These are phyloP conservation scores for Miniopterus natalensis DNA, from an alignment of 2,113 vertebrate species.

Conservation along the genomic window DNA sequence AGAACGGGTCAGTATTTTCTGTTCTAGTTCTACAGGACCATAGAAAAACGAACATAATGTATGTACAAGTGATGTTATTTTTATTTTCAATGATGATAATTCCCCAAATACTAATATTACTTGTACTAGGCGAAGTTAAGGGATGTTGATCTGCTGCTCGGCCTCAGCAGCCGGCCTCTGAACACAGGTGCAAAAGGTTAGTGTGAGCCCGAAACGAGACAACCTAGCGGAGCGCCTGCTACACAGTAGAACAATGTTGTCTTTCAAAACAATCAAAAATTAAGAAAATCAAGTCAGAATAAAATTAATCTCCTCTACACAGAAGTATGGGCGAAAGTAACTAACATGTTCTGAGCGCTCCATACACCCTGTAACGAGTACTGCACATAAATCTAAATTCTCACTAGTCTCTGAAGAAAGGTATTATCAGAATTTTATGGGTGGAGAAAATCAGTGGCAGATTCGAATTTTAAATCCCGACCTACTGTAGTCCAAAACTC, in stretches of 20 bases:
- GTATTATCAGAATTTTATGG: neutral
- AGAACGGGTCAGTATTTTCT: neutral
- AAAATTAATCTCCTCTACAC: neutral
- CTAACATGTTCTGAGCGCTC: neutral
- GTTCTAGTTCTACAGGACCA: neutral
- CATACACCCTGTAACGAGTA: neutral
- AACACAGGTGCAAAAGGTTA: neutral
- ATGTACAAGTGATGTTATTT: neutral
- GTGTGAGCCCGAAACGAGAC: neutral
- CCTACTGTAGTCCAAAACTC: neutral
- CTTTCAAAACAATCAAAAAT: slow-evolving; percentile 2
- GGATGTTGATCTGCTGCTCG: neutral
- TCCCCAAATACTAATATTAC: neutral
- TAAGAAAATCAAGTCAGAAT: neutral
- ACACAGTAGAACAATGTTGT: neutral
- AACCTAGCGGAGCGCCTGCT: neutral
- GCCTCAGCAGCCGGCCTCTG: neutral
- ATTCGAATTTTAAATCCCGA: neutral
- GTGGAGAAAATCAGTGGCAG: slow-evolving; percentile 8
- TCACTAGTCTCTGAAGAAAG: neutral
- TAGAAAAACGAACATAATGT: neutral
- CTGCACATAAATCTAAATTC: neutral
- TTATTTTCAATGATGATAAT: neutral
- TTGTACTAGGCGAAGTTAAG: neutral
- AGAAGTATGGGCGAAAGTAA: neutral